Percentiles rank a stretch among this genome's conserved stretches.
phyloP scores from a whole-genome alignment of 2,888 invertebrate species.

The Shargacucullia verbasci region DNA sequence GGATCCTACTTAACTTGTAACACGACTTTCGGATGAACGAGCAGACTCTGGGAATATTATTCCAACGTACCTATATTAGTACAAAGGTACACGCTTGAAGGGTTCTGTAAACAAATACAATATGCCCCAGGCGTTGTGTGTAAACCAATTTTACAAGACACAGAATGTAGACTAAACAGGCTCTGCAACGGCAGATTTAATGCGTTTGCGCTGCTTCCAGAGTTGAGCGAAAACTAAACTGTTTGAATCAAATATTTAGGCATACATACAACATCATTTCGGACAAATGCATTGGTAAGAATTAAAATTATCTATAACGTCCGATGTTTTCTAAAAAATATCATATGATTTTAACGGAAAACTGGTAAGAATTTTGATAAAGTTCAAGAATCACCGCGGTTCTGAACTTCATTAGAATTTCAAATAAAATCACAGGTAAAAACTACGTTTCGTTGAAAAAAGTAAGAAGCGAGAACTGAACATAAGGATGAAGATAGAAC shows the following conservation, averaged over 20 bases:
- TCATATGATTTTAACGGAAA: no score
- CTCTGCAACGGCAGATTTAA: slow-evolving; percentile 67
- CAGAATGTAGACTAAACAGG: slow-evolving; percentile 80
- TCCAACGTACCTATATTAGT: slow-evolving; percentile 49
- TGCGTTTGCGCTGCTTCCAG: slow-evolving; percentile 60
- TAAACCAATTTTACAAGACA: slow-evolving; percentile 72
- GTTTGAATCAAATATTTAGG: slow-evolving; percentile 44
- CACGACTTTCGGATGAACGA: slow-evolving; percentile 23
- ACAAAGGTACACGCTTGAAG: slow-evolving; percentile 60
- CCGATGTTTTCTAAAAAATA: no score
- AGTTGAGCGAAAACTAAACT: slow-evolving; percentile 40
- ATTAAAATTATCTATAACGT: no score
- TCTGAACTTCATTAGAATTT: slow-evolving; percentile 10
- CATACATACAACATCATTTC: background rate
- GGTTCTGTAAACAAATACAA: slow-evolving; percentile 71
- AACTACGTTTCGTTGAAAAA: no score
- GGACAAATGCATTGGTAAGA: slow-evolving; percentile 12
- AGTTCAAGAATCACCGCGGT: background rate
- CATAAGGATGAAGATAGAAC: no score
- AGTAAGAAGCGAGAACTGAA: no score
- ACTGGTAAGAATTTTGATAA: background rate
- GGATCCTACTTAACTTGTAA: slow-evolving; percentile 27
- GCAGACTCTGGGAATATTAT: slow-evolving; percentile 40
- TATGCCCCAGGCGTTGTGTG: slow-evolving; percentile 63
- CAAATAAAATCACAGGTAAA: slow-evolving; percentile 1